Percentiles rank a stretch among this genome's conserved stretches.
Conservation (phyloP, 2,888 invertebrate species). For the Emmelina monodactyla region DNA sequence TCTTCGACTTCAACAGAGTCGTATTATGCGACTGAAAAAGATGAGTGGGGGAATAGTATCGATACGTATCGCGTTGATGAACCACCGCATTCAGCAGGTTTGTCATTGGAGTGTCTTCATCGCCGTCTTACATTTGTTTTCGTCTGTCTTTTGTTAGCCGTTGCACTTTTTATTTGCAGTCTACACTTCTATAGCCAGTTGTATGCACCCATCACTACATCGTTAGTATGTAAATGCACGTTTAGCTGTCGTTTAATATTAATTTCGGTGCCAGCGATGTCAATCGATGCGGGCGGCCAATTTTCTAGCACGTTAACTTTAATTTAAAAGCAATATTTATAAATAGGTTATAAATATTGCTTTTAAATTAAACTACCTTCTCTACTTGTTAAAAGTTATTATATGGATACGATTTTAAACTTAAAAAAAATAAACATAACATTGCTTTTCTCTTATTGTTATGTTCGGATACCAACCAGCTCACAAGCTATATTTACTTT, state of each 20-base stretch:
- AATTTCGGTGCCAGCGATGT: too few species aligned
- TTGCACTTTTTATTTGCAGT: slow-evolving; percentile 52
- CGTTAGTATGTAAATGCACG: neutral
- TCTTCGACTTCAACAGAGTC: slow-evolving; percentile 38
- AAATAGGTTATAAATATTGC: too few species aligned
- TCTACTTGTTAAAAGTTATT: too few species aligned
- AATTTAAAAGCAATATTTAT: too few species aligned
- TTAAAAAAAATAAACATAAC: too few species aligned
- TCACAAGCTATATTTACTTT: too few species aligned
- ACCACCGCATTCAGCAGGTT: slow-evolving; percentile 62
- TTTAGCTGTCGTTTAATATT: slow-evolving; percentile 2
- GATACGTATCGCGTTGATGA: slow-evolving; percentile 62
- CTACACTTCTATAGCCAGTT: too few species aligned
- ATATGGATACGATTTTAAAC: too few species aligned
- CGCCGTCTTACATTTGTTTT: too few species aligned
- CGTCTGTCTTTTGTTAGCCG: slow-evolving; percentile 35
- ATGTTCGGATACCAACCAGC: slow-evolving; percentile 20
- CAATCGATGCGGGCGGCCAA: too few species aligned
- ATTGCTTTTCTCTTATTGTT: slow-evolving; percentile 24
- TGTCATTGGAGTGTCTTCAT: slow-evolving; percentile 57
- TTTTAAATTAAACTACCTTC: too few species aligned
- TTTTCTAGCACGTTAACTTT: too few species aligned
- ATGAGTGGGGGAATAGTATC: slow-evolving; percentile 57
- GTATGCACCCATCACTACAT: slow-evolving; percentile 18
- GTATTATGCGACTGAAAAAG: slow-evolving; percentile 37